Evolutionary conservation across 2,797 vertebrate species (phyloP), one percentile per base, ranked within the genome.

Genomic region (Lerista edwardsae): DNA sequence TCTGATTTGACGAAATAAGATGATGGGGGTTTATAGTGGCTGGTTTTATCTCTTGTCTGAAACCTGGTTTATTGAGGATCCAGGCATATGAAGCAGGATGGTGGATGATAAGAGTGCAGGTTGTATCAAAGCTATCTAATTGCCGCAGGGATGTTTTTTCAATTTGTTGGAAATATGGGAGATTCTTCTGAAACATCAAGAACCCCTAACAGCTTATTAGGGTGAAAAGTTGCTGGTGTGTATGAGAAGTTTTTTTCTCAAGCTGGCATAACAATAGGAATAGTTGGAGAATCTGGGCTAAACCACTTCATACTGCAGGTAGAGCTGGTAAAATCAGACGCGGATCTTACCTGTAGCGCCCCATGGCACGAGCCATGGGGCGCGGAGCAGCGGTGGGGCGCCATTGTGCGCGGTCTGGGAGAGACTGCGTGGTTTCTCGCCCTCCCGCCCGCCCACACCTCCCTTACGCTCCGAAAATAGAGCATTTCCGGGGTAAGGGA

Each of bases 11-110:
- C 21, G 23, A 79, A 19, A 44, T 39, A 86, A 73, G 59, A 31
- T 19, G 44, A 19, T 79, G 61, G 15, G 78, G 69, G 0, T 83
- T 93, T 57, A 64, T 78, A 55, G 47, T 1, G 47, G 47, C 84
- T 19, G 27, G 34, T 79, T 85, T 75, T 6, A 75, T 67, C 61
- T 31, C 14, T 27, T 74, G 75, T 77, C 15, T 76, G 31, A 74
- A 31, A 27, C 23, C 73, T 59, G 34, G 21, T 67, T 59, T 80
- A 36, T 79, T 10, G 34, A 57, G n/a, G 34, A 57, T 29, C n/a
- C 21, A 25, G 64, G 29, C n/a, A 6, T 29, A 74, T 80, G 62
- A 59, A 77, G 25, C 23, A 62, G 57, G 36, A 72, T 44, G 31
- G 69, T 2, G 7, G 47, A 44, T 27, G 68, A 69, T 65, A 57